Evolutionary conservation across 2,113 vertebrate species (phyloP), one percentile per base, ranked within the genome.

Genomic region (Clinocottus analis): DNA sequence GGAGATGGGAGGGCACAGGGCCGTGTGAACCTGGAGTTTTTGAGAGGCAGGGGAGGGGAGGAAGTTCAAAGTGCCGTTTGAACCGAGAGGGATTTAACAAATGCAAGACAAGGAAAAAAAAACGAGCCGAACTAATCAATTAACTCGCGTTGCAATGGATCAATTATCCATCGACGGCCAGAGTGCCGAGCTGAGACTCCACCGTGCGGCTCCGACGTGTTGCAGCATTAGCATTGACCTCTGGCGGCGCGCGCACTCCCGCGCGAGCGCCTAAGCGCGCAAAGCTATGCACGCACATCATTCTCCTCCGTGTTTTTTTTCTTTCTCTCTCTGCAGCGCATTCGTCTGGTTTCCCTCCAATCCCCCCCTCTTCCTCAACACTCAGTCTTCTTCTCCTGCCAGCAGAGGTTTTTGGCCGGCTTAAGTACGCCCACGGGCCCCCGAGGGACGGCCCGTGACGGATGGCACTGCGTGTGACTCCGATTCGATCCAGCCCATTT

Each of bases 391-490:
- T 61, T 37, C 81, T 85, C 60, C 74, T 90, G 85, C 87, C 89
- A 89, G 80, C 67, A 45, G 82, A 87, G 90, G 81, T 85, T 89
- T 90, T 87, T 90, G 86, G 91, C 83, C 17, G 72, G 90, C 87
- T 91, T 90, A 89, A 87, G 75, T 89, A 90, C 88, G 72, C 93
- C 94, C 90, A 91, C 93, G 79, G 68, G 60, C 72, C 88, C 89
- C 89, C 65, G 60, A 86, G 92, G 93, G 89, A 91, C 84, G 77
- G 85, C 86, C 88, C 91, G 80, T 88, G 94, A 94, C 94, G 91
- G 89, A 93, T 92, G 86, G 82, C 89, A 90, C 86, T 80, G 83
- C 75, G 86, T 89, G 88, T 90, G 94, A 94, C 80, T 93, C 91
- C 87, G 85, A 91, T 93, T 92, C 41, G 65, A 93, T 93, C 91